Evolutionary conservation across 1,140 invertebrate species (phyloP).

Genomic region (Argopecten irradians): DNA sequence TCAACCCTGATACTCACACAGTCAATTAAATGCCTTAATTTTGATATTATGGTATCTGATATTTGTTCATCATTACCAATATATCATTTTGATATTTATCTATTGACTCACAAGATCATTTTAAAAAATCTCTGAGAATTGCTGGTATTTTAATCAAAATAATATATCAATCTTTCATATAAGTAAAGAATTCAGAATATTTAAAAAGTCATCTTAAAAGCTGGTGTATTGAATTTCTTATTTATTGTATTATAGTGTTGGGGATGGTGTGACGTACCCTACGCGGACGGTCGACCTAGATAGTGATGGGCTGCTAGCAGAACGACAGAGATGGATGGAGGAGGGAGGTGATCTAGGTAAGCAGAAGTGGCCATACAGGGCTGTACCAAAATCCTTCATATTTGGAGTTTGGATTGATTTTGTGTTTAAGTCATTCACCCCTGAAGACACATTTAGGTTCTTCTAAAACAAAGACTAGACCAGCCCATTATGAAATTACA

Average conservation of each 20-base stretch:
- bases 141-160: background rate
- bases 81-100: background rate
- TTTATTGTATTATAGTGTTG: conserved; percentile 80
- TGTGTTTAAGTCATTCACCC: too few relatives aligned
- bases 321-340: conserved; percentile 75
- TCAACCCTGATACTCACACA: background rate
- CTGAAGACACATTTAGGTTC: too few relatives aligned
- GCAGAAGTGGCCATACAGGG: too few relatives aligned
- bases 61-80: background rate
- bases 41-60: too few relatives aligned
- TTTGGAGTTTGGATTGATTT: too few relatives aligned
- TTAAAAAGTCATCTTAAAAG: too few relatives aligned
- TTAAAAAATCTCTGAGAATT: background rate
- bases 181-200: too few relatives aligned
- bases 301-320: conserved; percentile 83
- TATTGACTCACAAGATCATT: background rate
- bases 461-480: too few relatives aligned
- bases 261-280: conserved; percentile 91
- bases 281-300: conserved; percentile 88
- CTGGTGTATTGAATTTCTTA: background rate
- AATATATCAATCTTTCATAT: background rate
- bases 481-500: too few relatives aligned
- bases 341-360: conserved; percentile 60
- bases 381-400: too few relatives aligned
- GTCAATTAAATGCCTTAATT: background rate